Base-by-base conservation (phyloP, 2,113 vertebrate species). In the Chamaetylas fuelleborni region DNA sequence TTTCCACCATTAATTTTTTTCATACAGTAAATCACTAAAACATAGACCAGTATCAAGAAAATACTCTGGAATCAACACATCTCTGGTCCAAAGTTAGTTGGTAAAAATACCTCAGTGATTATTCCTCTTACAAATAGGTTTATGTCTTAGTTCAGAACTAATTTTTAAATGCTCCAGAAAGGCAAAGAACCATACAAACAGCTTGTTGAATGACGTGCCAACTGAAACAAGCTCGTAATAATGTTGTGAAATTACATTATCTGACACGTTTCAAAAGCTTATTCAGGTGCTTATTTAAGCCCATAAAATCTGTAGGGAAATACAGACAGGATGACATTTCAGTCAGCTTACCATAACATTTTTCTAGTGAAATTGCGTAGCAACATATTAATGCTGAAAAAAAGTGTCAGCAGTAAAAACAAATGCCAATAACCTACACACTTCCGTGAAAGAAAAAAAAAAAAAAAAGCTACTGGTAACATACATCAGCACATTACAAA, bases 281-380 rank as follows among this genome's bases (percentile, higher is more conserved):
- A 96, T 95, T 97, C 97, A 97, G 97, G 97, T 98, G 97, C 94
- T 95, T 96, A 72, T 81, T 97, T 95, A 95, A 97, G 77, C n/a
- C 80, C 87, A 65, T 38, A 79, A 94, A 96, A 74, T 65, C 93
- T 89, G 24, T 6, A 88, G 83, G 94, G 88, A 98, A 97, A 95
- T 95, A 95, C 92, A 79, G 88, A 90, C 24, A 81, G 57, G 90
- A 95, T 94, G 96, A 93, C 88, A 96, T 97, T 98, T 97, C 93
- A 96, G 86, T 93, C 84, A 97, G 91, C 88, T 91, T 96, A 93
- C 85, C 93, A 95, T 95, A 97, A 97, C 93, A 93, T 97, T 96
- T 97, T 96, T 97, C 81, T 87, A 90, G 71, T 96, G 87, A 97
- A 95, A 95, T 58, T 90, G 79, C 94, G 82, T 40, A 87, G 94